Base-by-base conservation (phyloP, 2,113 vertebrate genomes). In the Pimephales promelas region DNA sequence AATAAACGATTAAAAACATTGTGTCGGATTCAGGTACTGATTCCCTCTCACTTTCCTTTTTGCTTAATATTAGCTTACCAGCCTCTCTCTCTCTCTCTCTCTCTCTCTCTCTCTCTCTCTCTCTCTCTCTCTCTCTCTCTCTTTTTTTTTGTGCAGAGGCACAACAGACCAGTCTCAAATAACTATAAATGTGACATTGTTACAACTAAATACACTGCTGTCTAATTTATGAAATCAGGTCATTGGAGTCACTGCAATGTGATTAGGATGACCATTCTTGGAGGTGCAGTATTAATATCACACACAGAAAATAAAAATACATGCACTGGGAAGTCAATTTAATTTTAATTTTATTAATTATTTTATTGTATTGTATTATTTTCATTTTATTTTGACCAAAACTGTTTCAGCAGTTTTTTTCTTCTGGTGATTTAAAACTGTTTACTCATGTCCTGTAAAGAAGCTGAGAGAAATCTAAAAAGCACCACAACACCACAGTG, bases 391-490 rank as follows among this genome's bases (percentile, higher is more conserved):
- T 62, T 64, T 66, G 9, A n/a, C 18, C 5, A 16, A 66, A 66
- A 34, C 16, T 66, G 28, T 34, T 14, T 64, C 18, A 31, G 14
- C 14, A 31, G 28, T 31, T 62, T 1, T 64, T 68, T 36, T 36
- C 31, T 22, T 40, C 40, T 14, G 68, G 10, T 14, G 40, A 24
- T 36, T 71, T 3, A 45, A 71, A 54, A 72, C 1, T 72, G 70
- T n/a, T 72, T 47, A 72, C 68, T 16, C 70, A 0, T 47, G 70
- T 72, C 70, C 70, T 47, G 70, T 72, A 49, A 54, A 74, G 13
- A 8, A 22, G 52, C 4, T 56, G 56, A 64, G 5, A 72, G 43
- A 47, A 47, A 26, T 11, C 1, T 6, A 43, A 43, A 2, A 10
- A 13, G 43, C 7, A 43, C 49, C 13, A 59, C 81, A n/a, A 43